Conservation (phyloP, 2,113 vertebrate genomes). For the Gymnarchus niloticus region DNA sequence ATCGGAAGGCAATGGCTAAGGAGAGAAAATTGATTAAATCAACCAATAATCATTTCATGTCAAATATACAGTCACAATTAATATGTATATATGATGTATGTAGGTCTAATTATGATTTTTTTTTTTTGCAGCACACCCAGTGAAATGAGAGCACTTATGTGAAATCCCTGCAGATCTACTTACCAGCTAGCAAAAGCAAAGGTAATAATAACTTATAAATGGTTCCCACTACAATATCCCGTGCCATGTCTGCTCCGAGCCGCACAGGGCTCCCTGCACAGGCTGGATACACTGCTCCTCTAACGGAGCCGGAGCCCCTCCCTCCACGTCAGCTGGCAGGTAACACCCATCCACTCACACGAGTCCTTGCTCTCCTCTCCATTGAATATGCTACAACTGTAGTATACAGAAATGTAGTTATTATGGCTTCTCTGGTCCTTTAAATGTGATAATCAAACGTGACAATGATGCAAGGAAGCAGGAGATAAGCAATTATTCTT, state of each 20-base stretch:
- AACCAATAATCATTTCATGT: neutral
- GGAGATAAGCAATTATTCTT: neutral
- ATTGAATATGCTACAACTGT: neutral
- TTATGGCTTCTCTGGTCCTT: neutral
- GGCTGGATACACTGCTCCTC: neutral
- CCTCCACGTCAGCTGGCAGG: conserved; percentile 22
- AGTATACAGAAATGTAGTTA: neutral
- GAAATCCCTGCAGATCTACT: conserved; percentile 32
- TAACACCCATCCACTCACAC: conserved; percentile 36
- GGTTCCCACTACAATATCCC: conserved; percentile 48
- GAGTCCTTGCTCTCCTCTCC: conserved; percentile 24
- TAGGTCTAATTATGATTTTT: neutral
- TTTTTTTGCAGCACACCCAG: neutral
- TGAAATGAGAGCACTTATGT: neutral
- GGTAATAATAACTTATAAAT: conserved; percentile 57
- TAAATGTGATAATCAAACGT: neutral
- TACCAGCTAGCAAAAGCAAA: conserved; percentile 56
- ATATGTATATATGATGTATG: neutral
- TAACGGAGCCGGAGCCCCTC: conserved; percentile 25
- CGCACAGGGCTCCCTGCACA: neutral
- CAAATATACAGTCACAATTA: neutral
- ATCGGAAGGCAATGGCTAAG: conserved; percentile 57
- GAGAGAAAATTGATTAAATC: conserved; percentile 5
- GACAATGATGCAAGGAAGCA: neutral
- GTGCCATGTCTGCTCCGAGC: conserved; percentile 40